phyloP scores from a whole-genome alignment of 2,888 invertebrate genomes.

The Acleris laterana region DNA sequence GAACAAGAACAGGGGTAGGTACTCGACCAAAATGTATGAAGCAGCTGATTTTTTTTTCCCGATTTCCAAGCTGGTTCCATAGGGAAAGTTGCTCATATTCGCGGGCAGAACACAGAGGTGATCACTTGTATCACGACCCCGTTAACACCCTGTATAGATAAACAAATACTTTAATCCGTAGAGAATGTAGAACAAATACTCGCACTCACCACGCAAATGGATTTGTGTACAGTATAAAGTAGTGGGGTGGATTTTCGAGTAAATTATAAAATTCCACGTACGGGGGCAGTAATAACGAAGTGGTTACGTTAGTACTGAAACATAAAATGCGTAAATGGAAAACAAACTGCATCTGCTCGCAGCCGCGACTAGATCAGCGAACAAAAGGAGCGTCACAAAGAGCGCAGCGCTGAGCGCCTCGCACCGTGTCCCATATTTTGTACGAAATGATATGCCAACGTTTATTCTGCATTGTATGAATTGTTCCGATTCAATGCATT shows the following conservation, averaged over 20 bases:
- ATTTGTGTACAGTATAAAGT: too few species aligned
- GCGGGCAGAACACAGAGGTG: too few species aligned
- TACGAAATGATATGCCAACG: conserved; percentile 77
- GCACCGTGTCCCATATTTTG: conserved; percentile 77
- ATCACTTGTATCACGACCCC: too few species aligned
- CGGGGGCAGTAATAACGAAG: not conserved
- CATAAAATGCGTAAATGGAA: conserved; percentile 34
- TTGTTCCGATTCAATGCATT: conserved; percentile 43
- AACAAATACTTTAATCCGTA: too few species aligned
- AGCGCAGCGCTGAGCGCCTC: conserved; percentile 73
- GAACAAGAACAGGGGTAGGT: too few species aligned
- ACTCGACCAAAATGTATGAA: too few species aligned
- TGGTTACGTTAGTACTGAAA: conserved; percentile 14
- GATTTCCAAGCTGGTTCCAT: too few species aligned
- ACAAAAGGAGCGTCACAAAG: conserved; percentile 79
- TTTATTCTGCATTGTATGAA: conserved; percentile 65
- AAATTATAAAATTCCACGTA: not conserved
- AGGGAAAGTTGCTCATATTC: too few species aligned
- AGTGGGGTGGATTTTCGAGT: not conserved
- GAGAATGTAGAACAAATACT: too few species aligned
- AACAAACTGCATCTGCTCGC: conserved; percentile 45
- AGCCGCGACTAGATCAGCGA: conserved; percentile 66
- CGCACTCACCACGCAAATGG: too few species aligned
- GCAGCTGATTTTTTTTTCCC: too few species aligned
- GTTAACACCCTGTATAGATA: too few species aligned